Conservation (phyloP, 2,888 invertebrate species). For the Nemurella pictetii region DNA sequence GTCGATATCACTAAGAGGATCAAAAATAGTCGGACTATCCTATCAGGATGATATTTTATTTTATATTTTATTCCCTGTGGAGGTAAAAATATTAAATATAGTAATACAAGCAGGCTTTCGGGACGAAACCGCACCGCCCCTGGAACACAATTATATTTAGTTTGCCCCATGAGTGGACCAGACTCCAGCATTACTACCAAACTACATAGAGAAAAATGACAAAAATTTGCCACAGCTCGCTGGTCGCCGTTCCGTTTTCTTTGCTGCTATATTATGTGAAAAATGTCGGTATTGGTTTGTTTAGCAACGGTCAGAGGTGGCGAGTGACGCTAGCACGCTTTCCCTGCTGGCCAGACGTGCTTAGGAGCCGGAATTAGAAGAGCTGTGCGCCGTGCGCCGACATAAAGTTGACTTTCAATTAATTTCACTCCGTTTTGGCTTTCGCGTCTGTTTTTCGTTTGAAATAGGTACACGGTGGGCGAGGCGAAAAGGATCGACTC, state of each 20-base stretch:
- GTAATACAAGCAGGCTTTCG: background rate
- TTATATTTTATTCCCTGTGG: conserved; percentile 29
- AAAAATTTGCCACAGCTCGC: no score
- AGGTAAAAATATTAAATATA: conserved; percentile 6
- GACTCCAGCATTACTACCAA: background rate
- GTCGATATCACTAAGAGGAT: conserved; percentile 35
- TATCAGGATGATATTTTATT: conserved; percentile 32
- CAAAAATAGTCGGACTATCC: conserved; percentile 25
- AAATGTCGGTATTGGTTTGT: background rate
- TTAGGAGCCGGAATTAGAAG: background rate
- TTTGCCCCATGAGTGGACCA: background rate
- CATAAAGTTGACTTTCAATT: background rate
- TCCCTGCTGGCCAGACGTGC: background rate
- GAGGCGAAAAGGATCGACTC: background rate
- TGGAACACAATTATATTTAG: background rate
- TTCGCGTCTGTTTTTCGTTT: background rate
- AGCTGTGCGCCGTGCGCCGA: background rate
- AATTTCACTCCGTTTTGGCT: background rate
- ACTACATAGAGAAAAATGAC: background rate
- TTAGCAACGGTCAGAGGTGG: background rate
- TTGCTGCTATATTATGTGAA: background rate
- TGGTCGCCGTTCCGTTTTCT: background rate
- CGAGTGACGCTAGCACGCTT: background rate
- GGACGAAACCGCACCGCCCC: background rate
- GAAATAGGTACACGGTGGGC: background rate